These are phyloP conservation scores for Aphelinus certus DNA, from an alignment of 1,140 invertebrate species.

Conservation along the genomic window DNA sequence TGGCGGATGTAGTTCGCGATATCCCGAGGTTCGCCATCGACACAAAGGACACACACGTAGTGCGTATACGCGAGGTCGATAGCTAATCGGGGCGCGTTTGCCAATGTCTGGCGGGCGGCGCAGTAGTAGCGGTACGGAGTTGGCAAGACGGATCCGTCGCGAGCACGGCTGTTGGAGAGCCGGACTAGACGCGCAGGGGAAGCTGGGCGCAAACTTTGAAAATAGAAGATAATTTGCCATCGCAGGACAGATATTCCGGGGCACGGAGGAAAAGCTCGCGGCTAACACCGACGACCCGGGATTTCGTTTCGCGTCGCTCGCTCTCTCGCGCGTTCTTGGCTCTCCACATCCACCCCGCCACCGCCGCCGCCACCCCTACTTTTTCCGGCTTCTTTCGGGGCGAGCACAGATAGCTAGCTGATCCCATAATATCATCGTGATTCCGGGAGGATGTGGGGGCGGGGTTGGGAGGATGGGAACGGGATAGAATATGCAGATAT, in stretches of 20 bases:
- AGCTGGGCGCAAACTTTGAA: slow-evolving; percentile 11
- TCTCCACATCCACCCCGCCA: not conserved
- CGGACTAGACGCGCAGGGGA: not conserved
- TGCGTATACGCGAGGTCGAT: too few relatives aligned
- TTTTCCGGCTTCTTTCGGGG: slow-evolving; percentile 27
- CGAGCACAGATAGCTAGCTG: slow-evolving; percentile 34
- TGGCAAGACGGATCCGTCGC: too few relatives aligned
- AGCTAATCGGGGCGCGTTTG: not conserved
- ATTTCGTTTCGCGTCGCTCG: slow-evolving; percentile 40
- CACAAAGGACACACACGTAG: too few relatives aligned
- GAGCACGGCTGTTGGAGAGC: too few relatives aligned
- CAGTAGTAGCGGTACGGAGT: not conserved
- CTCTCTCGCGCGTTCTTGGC: slow-evolving; percentile 33
- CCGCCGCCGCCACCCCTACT: not conserved
- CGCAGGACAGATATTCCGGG: slow-evolving; percentile 37
- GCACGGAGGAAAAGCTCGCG: slow-evolving; percentile 40
- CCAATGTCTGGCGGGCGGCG: not conserved
- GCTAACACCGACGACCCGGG: slow-evolving; percentile 28
- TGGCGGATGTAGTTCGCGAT: too few relatives aligned
- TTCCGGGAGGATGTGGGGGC: slow-evolving; percentile 40
- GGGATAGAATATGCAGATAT: slow-evolving; percentile 50
- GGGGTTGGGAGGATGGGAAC: slow-evolving; percentile 42
- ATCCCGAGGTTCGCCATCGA: too few relatives aligned
- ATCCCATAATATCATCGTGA: slow-evolving; percentile 42
- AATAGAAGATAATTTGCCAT: slow-evolving; percentile 42